Conservation (phyloP, 2,888 invertebrate species). For the Erpobdella octoculata region DNA sequence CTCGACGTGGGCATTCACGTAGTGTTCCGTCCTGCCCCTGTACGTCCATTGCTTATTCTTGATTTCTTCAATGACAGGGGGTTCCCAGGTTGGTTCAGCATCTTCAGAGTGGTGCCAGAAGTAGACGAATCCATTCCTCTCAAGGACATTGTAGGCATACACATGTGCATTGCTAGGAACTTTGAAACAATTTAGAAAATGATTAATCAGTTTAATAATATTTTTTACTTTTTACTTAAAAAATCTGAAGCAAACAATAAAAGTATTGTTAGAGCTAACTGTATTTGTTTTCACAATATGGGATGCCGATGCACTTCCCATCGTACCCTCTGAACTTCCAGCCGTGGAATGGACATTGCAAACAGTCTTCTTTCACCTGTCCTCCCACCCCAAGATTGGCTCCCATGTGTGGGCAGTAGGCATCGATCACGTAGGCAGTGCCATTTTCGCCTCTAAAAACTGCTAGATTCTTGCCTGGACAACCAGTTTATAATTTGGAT, state of each 20-base stretch:
- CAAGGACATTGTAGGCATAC: not conserved
- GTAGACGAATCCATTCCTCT: not conserved
- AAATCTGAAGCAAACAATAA: too few relatives aligned
- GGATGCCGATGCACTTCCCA: not conserved
- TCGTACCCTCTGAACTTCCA: not conserved
- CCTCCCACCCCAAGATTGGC: not conserved
- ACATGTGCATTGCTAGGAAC: not conserved
- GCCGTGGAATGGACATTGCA: not conserved
- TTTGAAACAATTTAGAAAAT: not conserved
- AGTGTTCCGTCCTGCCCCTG: not conserved
- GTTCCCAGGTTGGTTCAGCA: not conserved
- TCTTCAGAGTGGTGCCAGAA: not conserved
- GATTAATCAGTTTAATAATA: not conserved
- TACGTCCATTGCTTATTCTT: not conserved
- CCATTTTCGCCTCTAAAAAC: not conserved
- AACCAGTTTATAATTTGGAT: too few relatives aligned
- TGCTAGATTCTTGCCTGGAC: not conserved
- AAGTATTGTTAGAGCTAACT: too few relatives aligned
- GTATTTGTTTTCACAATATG: too few relatives aligned
- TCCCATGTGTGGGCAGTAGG: not conserved
- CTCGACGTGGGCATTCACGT: not conserved
- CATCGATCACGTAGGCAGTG: not conserved
- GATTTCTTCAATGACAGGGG: not conserved
- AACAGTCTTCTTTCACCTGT: not conserved
- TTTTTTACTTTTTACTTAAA: not conserved